Percentiles rank a stretch among this genome's conserved stretches.
Evolutionary conservation across 2,113 vertebrate species (phyloP).

Genomic region (Pseudorasbora parva): DNA sequence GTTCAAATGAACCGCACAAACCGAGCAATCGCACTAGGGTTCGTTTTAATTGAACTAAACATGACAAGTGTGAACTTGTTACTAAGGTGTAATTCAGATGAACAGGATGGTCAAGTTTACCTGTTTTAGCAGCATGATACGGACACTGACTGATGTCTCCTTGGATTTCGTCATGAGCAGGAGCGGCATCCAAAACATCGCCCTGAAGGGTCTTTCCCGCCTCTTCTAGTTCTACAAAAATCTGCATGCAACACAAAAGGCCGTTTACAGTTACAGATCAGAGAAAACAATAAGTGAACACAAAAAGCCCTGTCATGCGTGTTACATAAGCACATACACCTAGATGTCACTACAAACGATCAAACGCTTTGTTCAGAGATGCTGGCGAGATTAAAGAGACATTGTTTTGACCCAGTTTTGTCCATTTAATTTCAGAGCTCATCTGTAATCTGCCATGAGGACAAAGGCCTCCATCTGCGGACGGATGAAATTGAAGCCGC

Average conservation of each 20-base stretch:
- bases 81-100: neutral
- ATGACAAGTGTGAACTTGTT: too few species aligned
- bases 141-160: slow-evolving; percentile 92
- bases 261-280: neutral
- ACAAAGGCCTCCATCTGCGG: slow-evolving; percentile 19
- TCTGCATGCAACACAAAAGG: slow-evolving; percentile 70
- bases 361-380: neutral
- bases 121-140: slow-evolving; percentile 83
- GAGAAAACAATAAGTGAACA: neutral
- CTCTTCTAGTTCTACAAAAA: slow-evolving; percentile 92
- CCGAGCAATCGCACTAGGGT: too few species aligned
- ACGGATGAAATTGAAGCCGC: neutral
- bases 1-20: too few species aligned
- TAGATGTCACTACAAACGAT: neutral
- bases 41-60: too few species aligned
- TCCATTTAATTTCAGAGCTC: slow-evolving; percentile 17
- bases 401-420: neutral
- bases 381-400: neutral
- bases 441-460: neutral
- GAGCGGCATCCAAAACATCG: slow-evolving; percentile 77
- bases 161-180: slow-evolving; percentile 78
- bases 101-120: slow-evolving; percentile 63
- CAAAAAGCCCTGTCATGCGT: neutral
- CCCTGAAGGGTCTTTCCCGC: slow-evolving; percentile 78
- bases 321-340: neutral